Conservation (phyloP, 2,888 invertebrate genomes). For the Junonia oenone region DNA sequence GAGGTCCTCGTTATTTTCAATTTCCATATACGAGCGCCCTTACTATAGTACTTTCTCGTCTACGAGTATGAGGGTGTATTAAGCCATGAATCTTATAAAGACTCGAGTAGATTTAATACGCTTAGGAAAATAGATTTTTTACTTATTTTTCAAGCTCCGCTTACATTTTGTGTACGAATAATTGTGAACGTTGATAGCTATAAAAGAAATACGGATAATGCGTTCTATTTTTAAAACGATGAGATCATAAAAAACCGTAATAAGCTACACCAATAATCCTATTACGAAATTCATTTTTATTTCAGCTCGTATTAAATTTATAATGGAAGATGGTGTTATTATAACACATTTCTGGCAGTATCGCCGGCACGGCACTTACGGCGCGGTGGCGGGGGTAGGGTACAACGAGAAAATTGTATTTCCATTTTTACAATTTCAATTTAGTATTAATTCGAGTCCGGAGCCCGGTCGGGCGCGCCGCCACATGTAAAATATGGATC, state of each 20-base stretch:
- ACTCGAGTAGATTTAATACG: conserved; percentile 60
- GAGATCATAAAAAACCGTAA: conserved; percentile 3
- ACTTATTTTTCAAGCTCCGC: conserved; percentile 8
- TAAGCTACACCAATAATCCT: conserved; percentile 17
- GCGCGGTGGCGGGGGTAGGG: conserved; percentile 51
- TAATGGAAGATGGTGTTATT: conserved; percentile 59
- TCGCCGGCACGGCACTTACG: conserved; percentile 35
- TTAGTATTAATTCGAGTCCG: conserved; percentile 78
- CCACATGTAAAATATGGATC: conserved; percentile 80
- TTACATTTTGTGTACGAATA: conserved; percentile 6
- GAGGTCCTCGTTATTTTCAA: conserved; percentile 77
- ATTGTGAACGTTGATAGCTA: background rate
- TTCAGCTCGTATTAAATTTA: conserved; percentile 35
- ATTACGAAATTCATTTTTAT: conserved; percentile 20
- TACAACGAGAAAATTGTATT: conserved; percentile 77
- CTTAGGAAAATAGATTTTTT: conserved; percentile 30
- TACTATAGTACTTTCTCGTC: conserved; percentile 60
- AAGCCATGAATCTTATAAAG: conserved; percentile 75
- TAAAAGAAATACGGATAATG: background rate
- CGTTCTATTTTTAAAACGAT: background rate
- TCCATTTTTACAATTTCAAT: conserved; percentile 80
- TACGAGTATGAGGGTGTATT: conserved; percentile 68
- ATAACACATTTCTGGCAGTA: conserved; percentile 65
- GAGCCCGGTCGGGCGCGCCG: conserved; percentile 68
- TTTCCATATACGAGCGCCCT: conserved; percentile 75